A percentile compares a stretch with the other conserved stretches of the same genome.
Evolutionary conservation across 1,140 invertebrate genomes (phyloP).

Genomic region (Drosophila ercepeae): DNA sequence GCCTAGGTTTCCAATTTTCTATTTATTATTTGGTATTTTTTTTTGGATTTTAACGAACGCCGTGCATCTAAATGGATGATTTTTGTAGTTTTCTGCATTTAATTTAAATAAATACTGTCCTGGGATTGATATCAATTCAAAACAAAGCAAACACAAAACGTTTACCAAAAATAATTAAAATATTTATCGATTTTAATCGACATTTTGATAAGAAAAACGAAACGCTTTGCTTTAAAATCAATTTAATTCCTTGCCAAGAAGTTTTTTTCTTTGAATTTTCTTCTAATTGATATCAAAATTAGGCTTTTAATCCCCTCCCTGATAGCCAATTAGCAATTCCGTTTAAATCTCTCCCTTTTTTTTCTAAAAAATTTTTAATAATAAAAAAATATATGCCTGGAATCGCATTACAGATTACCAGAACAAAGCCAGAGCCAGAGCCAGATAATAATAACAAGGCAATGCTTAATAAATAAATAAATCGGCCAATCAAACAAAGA

Average conservation of each 20-base stretch:
- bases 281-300: background rate
- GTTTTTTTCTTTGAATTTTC: background rate
- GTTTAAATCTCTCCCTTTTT: too few relatives aligned
- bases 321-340: slow-evolving; percentile 14
- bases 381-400: slow-evolving; percentile 34
- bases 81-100: slow-evolving; percentile 33
- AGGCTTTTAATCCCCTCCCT: too few relatives aligned
- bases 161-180: background rate
- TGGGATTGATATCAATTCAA: slow-evolving; percentile 44
- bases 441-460: slow-evolving; percentile 9
- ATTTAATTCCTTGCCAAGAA: too few relatives aligned
- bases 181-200: slow-evolving; percentile 6
- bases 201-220: slow-evolving; percentile 31
- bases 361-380: slow-evolving; percentile 24
- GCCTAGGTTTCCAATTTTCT: too few relatives aligned
- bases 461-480: slow-evolving; percentile 47
- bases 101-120: slow-evolving; percentile 41
- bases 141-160: slow-evolving; percentile 15
- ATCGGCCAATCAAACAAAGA: slow-evolving; percentile 18
- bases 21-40: background rate
- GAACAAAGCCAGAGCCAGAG: too few relatives aligned
- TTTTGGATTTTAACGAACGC: slow-evolving; percentile 5
- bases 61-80: slow-evolving; percentile 50
- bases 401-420: slow-evolving; percentile 20
- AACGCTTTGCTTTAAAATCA: slow-evolving; percentile 25